phyloP scores from a whole-genome alignment of 2,797 vertebrate genomes.

The Lutjanus argentimaculatus region DNA sequence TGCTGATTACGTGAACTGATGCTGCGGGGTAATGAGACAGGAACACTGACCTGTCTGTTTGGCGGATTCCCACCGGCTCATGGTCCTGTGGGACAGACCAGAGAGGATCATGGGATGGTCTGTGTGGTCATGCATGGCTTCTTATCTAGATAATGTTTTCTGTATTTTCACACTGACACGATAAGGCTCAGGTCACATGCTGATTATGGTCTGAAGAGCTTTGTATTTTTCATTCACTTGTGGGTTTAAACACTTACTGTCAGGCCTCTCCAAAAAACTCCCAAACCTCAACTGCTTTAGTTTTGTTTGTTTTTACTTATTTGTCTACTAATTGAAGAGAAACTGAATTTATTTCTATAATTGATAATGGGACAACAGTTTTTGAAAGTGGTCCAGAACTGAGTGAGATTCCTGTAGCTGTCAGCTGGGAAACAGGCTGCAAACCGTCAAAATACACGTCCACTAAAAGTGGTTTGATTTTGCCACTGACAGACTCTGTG shows the following conservation, averaged over 20 bases:
- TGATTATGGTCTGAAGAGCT: not conserved
- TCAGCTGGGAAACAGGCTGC: too few relatives aligned
- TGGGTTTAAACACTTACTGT: not conserved
- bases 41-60: conserved; percentile 17
- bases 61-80: not conserved
- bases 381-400: too few relatives aligned
- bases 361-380: too few relatives aligned
- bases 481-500: too few relatives aligned
- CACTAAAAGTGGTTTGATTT: too few relatives aligned
- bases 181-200: conserved; percentile 37
- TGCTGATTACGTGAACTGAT: not conserved
- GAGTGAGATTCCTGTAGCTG: too few relatives aligned
- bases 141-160: conserved; percentile 18
- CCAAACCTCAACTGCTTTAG: not conserved
- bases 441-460: too few relatives aligned
- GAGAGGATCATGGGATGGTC: conserved; percentile 32
- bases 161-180: conserved; percentile 30
- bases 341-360: not conserved
- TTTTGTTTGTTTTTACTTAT: not conserved
- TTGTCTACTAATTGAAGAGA: not conserved
- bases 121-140: conserved; percentile 20
- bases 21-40: conserved; percentile 5
- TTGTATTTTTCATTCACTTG: conserved; percentile 14
- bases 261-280: not conserved
- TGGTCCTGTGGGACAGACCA: conserved; percentile 19